Conservation (phyloP, 2,888 invertebrate genomes). For the Sinhomidia bicolor region DNA sequence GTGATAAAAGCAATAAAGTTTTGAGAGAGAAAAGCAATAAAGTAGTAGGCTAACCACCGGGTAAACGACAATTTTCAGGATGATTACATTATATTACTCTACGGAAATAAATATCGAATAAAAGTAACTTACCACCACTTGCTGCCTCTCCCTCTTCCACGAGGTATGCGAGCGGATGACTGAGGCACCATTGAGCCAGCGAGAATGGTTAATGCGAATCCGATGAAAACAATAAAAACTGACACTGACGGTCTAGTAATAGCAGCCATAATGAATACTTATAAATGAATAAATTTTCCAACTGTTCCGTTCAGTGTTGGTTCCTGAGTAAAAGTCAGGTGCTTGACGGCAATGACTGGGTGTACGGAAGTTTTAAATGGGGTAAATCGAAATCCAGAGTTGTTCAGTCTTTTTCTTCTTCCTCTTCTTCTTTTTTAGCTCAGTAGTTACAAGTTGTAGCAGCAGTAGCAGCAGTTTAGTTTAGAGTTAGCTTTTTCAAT, state of each 20-base stretch:
- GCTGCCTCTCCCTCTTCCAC: conserved; percentile 91
- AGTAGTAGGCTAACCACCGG: too few species aligned
- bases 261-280: conserved; percentile 75
- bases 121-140: conserved; percentile 92
- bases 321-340: not conserved
- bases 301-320: not conserved
- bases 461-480: too few species aligned
- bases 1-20: too few species aligned
- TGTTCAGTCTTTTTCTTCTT: not conserved
- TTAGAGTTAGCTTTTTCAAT: too few species aligned
- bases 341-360: not conserved
- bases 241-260: conserved; percentile 79
- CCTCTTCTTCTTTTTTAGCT: too few species aligned
- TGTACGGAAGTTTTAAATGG: too few species aligned
- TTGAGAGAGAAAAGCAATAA: too few species aligned
- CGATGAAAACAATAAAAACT: conserved; percentile 78
- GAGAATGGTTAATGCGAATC: conserved; percentile 78
- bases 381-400: too few species aligned
- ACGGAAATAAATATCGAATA: not conserved
- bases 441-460: too few species aligned
- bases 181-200: conserved; percentile 80
- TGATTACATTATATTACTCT: too few species aligned
- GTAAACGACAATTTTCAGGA: too few species aligned
- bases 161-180: conserved; percentile 79
- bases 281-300: too few species aligned